These are phyloP conservation scores for Heliconius sara DNA, from an alignment of 2,888 invertebrate species.

Conservation along the genomic window DNA sequence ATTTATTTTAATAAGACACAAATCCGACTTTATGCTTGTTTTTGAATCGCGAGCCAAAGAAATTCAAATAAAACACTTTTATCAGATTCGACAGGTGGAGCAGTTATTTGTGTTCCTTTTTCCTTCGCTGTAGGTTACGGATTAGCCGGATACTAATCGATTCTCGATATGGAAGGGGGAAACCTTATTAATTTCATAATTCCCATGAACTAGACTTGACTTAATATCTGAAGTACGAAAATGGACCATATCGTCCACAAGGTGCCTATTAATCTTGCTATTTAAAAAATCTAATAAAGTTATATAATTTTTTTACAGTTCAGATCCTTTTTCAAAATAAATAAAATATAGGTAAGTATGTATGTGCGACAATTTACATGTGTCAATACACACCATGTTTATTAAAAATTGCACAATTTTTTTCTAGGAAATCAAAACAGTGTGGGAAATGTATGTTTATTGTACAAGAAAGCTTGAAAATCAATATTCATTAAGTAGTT, in stretches of 20 bases:
- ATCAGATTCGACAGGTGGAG: constrained; percentile 84
- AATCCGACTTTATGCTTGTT: constrained; percentile 77
- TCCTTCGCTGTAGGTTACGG: constrained; percentile 82
- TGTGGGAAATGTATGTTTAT: constrained; percentile 11
- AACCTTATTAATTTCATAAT: constrained; percentile 61
- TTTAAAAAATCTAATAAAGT: no score
- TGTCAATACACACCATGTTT: no score
- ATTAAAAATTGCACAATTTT: not conserved
- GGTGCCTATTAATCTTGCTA: no score
- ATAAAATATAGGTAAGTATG: not conserved
- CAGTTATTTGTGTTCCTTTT: constrained; percentile 71
- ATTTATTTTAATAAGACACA: constrained; percentile 85
- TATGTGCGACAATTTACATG: no score
- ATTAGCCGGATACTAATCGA: constrained; percentile 80
- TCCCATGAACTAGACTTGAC: constrained; percentile 15
- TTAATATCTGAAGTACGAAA: no score
- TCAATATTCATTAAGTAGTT: constrained; percentile 79
- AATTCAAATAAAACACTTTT: constrained; percentile 84
- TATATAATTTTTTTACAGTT: no score
- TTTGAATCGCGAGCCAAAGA: constrained; percentile 77
- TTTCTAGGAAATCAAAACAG: not conserved
- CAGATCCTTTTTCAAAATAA: no score
- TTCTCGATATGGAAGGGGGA: constrained; percentile 72
- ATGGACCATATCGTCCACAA: no score
- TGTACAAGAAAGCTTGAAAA: constrained; percentile 45